phyloP scores from a whole-genome alignment of 2,113 vertebrate genomes.

The Zosterops japonicus region DNA sequence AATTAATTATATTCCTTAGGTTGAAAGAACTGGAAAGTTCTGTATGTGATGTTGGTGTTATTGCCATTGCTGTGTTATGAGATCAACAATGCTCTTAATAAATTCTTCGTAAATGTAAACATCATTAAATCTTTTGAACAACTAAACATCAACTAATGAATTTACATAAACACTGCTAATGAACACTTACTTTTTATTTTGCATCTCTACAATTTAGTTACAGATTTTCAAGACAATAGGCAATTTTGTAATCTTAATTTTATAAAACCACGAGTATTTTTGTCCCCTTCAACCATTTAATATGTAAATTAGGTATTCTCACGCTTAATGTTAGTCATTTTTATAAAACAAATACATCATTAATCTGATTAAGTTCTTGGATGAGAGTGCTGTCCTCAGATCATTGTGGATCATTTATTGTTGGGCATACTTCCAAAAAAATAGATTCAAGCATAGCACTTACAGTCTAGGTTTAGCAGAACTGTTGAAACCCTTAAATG shows the following conservation, averaged over 20 bases:
- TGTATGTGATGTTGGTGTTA: conserved; percentile 13
- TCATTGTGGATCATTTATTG: conserved; percentile 81
- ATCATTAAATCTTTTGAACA: conserved; percentile 66
- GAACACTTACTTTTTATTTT: conserved; percentile 75
- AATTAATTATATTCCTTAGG: not conserved
- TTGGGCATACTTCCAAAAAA: conserved; percentile 79
- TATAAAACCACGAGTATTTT: conserved; percentile 68
- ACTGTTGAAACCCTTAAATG: conserved; percentile 65
- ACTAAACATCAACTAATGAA: conserved; percentile 57
- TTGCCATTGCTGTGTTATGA: conserved; percentile 34
- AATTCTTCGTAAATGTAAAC: conserved; percentile 33
- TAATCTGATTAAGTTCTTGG: conserved; percentile 92
- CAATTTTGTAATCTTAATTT: conserved; percentile 75
- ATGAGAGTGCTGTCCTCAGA: conserved; percentile 79
- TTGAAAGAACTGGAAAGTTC: not conserved
- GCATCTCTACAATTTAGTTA: conserved; percentile 74
- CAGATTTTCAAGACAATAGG: conserved; percentile 76
- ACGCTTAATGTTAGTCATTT: conserved; percentile 84
- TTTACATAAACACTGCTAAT: conserved; percentile 71
- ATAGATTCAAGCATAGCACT: conserved; percentile 74
- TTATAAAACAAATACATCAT: conserved; percentile 92
- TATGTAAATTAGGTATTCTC: conserved; percentile 80
- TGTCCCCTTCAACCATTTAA: conserved; percentile 77
- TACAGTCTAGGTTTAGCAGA: conserved; percentile 73
- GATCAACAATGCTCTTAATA: conserved; percentile 18